Evolutionary conservation across 2,113 vertebrate genomes (phyloP), one percentile per base, ranked within the genome.

Genomic region (Polyodon spathula): DNA sequence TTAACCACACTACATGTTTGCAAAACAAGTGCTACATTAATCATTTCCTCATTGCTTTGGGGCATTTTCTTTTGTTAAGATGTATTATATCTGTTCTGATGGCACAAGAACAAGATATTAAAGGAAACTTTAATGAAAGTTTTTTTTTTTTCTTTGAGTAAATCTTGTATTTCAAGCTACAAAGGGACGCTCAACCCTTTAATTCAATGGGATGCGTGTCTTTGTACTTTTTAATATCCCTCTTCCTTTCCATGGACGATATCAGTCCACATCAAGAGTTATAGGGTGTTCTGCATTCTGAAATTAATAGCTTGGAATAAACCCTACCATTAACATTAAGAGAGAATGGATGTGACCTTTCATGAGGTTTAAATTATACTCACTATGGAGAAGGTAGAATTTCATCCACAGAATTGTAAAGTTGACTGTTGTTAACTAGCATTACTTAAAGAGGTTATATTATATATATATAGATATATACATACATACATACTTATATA

Each of bases 1-100:
- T 81, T 80, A 81, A 86, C 84, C 85, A 83, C 81, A 78, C 78
- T 77, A 84, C 84, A 83, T 75, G 74, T 78, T 81, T 78, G 76
- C 71, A 74, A 73, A 83, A 83, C 81, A 85, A 73, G 75, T 81
- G 75, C 67, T 69, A 76, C 76, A 85, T 82, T 75, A 71, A 75
- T 81, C 73, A 79, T 74, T 42, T 56, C 63, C 75, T 73, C 37
- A 38, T 53, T 60, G 70, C 67, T 74, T 63, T 73, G 74, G 60
- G 69, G 71, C 56, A 58, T 61, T 63, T 65, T 61, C 56, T 70
- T 73, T 78, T 16, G 78, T 75, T 73, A 78, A 67, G 68, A 65
- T 68, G 73, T 78, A 72, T 80, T 81, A 80, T 72, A 71, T 76
- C 73, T 69, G 59, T 52, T 66, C 68, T 16, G 59, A 61, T 54